Conservation (phyloP, 2,113 vertebrate genomes). For the Centropus bengalensis region DNA sequence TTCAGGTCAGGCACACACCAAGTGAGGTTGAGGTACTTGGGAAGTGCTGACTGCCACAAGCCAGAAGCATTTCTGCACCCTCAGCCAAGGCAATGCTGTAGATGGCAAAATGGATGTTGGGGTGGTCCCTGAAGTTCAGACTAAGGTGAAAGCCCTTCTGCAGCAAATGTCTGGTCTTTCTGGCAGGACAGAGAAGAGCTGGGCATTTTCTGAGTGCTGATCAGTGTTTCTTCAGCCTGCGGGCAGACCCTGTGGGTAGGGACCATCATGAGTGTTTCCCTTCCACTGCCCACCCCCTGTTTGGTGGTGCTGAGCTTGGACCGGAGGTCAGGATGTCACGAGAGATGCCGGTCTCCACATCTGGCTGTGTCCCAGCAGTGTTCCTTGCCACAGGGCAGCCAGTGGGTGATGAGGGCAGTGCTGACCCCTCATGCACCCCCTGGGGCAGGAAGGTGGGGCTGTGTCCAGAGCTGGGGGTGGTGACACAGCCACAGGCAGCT, state of each 20-base stretch:
- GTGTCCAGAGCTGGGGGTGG: background rate
- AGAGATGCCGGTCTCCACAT: background rate
- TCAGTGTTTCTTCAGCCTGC: fast-evolving
- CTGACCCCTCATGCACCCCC: background rate
- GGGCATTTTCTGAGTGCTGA: background rate
- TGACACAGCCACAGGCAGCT: fast-evolving
- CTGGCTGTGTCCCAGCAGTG: background rate
- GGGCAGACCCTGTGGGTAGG: background rate
- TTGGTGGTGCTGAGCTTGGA: fast-evolving
- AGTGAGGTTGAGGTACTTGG: too few species aligned
- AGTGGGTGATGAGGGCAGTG: fast-evolving
- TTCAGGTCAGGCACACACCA: too few species aligned
- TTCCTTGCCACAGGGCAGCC: background rate
- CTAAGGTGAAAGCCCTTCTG: background rate
- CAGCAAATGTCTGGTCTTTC: background rate
- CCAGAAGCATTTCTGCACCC: background rate
- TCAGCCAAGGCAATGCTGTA: background rate
- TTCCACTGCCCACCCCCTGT: background rate
- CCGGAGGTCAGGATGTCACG: fast-evolving
- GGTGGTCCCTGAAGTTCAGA: background rate
- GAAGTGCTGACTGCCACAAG: too few species aligned
- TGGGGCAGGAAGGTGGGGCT: background rate
- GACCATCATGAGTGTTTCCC: background rate
- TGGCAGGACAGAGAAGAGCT: background rate
- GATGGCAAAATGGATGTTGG: background rate